Conservation (phyloP, 2,797 vertebrate species). For the Microctenopoma stevenorrisi region DNA sequence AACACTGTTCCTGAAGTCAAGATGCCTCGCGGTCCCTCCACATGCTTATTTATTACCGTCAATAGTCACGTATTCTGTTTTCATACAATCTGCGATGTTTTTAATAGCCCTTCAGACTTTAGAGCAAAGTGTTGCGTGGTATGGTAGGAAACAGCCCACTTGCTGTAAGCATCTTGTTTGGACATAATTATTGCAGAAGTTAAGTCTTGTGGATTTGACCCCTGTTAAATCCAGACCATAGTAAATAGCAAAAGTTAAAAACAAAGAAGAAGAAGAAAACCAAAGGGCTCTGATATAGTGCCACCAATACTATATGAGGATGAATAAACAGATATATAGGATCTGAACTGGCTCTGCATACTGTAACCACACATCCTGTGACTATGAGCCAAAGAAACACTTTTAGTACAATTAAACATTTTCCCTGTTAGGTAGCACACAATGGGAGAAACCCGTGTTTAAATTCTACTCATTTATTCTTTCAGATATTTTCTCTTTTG, state of each 20-base stretch:
- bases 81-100: constrained; percentile 34
- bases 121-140: constrained; percentile 46
- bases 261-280: constrained; percentile 17
- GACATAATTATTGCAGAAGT: constrained; percentile 45
- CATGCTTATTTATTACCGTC: constrained; percentile 34
- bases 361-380: constrained; percentile 31
- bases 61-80: constrained; percentile 44
- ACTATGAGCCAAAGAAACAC: constrained; percentile 44
- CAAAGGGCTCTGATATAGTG: constrained; percentile 35
- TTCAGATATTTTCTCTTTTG: constrained; percentile 57
- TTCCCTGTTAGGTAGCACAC: constrained; percentile 27
- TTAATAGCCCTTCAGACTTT: constrained; percentile 5
- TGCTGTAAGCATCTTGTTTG: constrained; percentile 49
- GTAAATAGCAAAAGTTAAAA: constrained; percentile 40
- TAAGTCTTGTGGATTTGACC: constrained; percentile 30
- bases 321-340: constrained; percentile 19
- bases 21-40: constrained; percentile 2
- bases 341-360: constrained; percentile 36
- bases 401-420: constrained; percentile 44
- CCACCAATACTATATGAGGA: constrained; percentile 27
- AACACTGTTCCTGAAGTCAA: constrained; percentile 1
- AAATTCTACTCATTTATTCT: constrained; percentile 42
- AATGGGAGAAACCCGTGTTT: constrained; percentile 29
- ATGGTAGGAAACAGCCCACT: constrained; percentile 47
- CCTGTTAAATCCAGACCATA: constrained; percentile 43